Evolutionary conservation across 1,140 invertebrate species (phyloP).

Genomic region (Marisa cornuarietis): DNA sequence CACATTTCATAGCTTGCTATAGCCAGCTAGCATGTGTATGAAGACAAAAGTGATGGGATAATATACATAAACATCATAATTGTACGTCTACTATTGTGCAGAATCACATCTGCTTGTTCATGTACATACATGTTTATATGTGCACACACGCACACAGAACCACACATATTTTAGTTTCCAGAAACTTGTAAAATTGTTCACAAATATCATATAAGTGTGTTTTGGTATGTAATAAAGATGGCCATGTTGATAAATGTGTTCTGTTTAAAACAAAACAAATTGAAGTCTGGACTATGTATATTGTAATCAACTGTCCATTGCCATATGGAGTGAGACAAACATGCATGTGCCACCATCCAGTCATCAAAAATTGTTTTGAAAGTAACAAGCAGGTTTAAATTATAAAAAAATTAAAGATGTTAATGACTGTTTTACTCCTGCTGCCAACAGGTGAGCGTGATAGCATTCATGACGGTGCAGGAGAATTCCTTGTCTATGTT

Average conservation of each 20-base stretch:
- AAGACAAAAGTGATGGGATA: too few species aligned
- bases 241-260: neutral
- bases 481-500: conserved; percentile 82
- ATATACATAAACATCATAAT: too few species aligned
- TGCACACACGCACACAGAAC: conserved; percentile 3
- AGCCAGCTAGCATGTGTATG: too few species aligned
- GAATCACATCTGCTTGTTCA: neutral
- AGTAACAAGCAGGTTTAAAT: neutral
- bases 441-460: conserved; percentile 20
- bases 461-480: conserved; percentile 57
- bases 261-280: neutral
- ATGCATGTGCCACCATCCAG: neutral
- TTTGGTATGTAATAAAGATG: neutral
- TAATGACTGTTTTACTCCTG: neutral
- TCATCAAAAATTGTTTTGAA: neutral
- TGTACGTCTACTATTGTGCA: neutral
- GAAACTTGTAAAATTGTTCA: too few species aligned
- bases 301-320: neutral
- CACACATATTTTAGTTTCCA: neutral
- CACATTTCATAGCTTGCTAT: too few species aligned
- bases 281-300: neutral
- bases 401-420: neutral
- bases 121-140: neutral
- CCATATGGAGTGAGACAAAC: neutral
- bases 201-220: neutral